Conservation (phyloP, 2,113 vertebrate species). For the Cnemophilus loriae region DNA sequence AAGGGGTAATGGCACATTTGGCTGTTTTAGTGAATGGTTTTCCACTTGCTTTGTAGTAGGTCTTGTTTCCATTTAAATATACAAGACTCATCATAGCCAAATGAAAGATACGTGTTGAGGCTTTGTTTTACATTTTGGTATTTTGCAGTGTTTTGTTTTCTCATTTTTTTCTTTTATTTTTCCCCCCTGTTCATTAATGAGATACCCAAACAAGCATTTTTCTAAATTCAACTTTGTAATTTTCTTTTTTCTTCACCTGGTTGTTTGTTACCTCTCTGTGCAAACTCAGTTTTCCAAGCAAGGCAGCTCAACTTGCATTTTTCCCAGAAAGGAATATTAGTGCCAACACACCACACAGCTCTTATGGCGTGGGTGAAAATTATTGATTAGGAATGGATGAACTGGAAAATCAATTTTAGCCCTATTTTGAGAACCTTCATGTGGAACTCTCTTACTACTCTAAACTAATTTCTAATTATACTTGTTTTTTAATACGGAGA, state of each 20-base stretch:
- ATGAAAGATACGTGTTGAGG: neutral
- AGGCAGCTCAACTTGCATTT: neutral
- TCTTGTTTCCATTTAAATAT: neutral
- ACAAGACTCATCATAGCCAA: neutral
- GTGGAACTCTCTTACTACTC: neutral
- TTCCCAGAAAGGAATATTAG: neutral
- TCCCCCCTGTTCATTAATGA: accelerated
- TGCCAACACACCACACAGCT: neutral
- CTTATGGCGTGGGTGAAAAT: neutral
- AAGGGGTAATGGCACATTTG: neutral
- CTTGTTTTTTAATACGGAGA: neutral
- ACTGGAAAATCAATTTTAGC: neutral
- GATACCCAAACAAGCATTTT: neutral
- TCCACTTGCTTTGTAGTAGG: neutral
- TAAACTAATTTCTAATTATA: neutral
- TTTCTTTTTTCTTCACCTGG: neutral
- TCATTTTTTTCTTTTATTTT: neutral
- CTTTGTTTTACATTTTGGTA: neutral
- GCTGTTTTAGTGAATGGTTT: neutral
- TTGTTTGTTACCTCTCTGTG: neutral
- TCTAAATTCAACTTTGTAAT: neutral
- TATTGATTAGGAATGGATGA: neutral
- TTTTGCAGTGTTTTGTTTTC: neutral
- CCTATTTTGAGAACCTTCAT: neutral
- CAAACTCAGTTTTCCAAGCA: neutral